Percentiles rank a stretch among this genome's conserved stretches.
Conservation (phyloP, 2,797 vertebrate genomes). For the Notolepis coatsorum region DNA sequence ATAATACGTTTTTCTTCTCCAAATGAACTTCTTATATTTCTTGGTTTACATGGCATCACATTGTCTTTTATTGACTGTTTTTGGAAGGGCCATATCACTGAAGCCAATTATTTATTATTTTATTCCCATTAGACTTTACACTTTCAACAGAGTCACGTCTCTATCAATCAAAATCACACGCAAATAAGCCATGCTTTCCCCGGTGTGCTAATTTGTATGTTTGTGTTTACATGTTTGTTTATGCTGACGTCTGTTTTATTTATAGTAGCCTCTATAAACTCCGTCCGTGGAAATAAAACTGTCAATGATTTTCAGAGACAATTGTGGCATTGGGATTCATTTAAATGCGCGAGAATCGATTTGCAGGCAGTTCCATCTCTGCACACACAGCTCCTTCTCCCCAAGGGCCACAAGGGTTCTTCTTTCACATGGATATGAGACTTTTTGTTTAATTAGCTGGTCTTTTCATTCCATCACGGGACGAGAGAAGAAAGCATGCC, state of each 20-base stretch:
- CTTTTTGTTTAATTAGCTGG: constrained; percentile 78
- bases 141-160: background rate
- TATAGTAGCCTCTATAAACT: constrained; percentile 28
- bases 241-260: constrained; percentile 21
- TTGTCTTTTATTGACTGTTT: background rate
- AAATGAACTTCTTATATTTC: constrained; percentile 19
- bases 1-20: background rate
- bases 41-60: constrained; percentile 7
- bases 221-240: constrained; percentile 46
- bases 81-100: constrained; percentile 9
- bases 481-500: constrained; percentile 72
- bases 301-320: constrained; percentile 54
- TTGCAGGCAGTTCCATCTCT: constrained; percentile 62
- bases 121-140: constrained; percentile 10
- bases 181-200: no score
- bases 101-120: constrained; percentile 16
- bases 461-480: constrained; percentile 80
- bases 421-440: constrained; percentile 80
- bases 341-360: constrained; percentile 61
- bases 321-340: constrained; percentile 54
- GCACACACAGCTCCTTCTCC: constrained; percentile 36
- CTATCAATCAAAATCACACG: no score
- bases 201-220: constrained; percentile 17
- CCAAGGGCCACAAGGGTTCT: constrained; percentile 49
- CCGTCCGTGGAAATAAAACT: constrained; percentile 65